phyloP scores from a whole-genome alignment of 2,797 vertebrate species.

The Acrossocheilus fasciatus region DNA sequence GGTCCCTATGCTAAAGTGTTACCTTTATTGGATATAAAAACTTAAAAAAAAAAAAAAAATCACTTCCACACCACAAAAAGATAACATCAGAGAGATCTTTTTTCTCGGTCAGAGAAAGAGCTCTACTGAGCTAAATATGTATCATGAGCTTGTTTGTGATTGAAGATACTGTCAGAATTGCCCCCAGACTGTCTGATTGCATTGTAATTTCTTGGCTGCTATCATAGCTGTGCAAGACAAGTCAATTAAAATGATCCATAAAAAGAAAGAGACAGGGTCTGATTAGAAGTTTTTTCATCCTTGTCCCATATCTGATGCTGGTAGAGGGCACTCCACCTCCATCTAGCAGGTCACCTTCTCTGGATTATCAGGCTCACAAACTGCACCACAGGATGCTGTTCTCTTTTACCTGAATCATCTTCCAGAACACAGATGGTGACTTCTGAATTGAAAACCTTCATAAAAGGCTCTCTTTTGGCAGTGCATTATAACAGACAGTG shows the following conservation, averaged over 20 bases:
- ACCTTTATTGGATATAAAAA: not conserved
- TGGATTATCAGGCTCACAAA: not conserved
- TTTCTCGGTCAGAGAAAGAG: not conserved
- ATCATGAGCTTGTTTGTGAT: slow-evolving; percentile 11
- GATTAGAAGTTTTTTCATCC: not conserved
- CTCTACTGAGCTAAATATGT: not conserved
- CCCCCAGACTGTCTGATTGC: not conserved
- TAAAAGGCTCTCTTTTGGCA: slow-evolving; percentile 1
- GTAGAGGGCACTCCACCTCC: not conserved
- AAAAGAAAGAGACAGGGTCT: not conserved
- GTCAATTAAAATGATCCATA: not conserved
- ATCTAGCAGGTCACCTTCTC: slow-evolving; percentile 19
- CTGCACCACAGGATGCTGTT: not conserved
- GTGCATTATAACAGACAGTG: not conserved
- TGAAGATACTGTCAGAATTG: not conserved
- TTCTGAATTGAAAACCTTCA: slow-evolving; percentile 15
- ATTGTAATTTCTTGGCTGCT: not conserved
- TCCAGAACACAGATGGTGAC: not conserved
- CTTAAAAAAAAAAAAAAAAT: not conserved
- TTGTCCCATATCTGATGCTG: slow-evolving; percentile 24
- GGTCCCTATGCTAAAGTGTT: not conserved
- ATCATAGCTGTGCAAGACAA: not conserved
- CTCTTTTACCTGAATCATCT: not conserved
- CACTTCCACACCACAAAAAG: not conserved
- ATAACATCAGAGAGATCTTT: not conserved